A percentile compares a stretch with the other conserved stretches of the same genome.
Conservation (phyloP, 2,797 vertebrate species). For the Halcyon chelicuti region DNA sequence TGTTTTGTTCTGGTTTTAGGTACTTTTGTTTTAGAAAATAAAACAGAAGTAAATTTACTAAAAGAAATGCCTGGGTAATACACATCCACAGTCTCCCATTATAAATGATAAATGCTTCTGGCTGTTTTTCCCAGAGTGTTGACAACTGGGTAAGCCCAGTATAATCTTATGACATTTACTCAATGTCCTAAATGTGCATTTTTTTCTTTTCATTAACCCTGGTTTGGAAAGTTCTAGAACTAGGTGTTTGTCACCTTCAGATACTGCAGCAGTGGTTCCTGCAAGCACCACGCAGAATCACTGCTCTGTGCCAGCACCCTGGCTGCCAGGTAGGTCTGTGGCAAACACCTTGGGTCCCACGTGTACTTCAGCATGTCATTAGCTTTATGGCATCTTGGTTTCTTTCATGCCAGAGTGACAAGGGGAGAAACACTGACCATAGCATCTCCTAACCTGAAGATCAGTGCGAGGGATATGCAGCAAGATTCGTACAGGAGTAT, state of each 20-base stretch:
- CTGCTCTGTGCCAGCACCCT: background rate
- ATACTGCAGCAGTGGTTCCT: background rate
- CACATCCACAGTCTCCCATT: background rate
- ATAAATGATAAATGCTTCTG: accelerated
- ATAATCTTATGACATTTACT: background rate
- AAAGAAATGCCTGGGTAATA: background rate
- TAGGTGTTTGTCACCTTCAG: background rate
- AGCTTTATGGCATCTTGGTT: background rate
- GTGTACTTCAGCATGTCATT: accelerated
- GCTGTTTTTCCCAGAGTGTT: background rate
- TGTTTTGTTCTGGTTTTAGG: background rate
- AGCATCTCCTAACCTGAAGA: background rate
- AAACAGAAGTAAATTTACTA: background rate
- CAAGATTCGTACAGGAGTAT: accelerated
- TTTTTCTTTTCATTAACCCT: background rate
- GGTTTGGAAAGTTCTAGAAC: background rate
- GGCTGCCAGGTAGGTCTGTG: background rate
- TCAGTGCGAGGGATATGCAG: background rate
- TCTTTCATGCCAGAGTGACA: background rate
- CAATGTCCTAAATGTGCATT: background rate
- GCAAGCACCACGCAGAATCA: accelerated
- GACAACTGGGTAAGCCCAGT: background rate
- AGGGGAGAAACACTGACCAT: background rate
- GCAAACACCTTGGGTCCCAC: accelerated
- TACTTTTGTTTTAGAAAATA: background rate